Evolutionary conservation across 1,140 invertebrate species (phyloP), one percentile per base, ranked within the genome.

Genomic region (Trichonephila clavata): DNA sequence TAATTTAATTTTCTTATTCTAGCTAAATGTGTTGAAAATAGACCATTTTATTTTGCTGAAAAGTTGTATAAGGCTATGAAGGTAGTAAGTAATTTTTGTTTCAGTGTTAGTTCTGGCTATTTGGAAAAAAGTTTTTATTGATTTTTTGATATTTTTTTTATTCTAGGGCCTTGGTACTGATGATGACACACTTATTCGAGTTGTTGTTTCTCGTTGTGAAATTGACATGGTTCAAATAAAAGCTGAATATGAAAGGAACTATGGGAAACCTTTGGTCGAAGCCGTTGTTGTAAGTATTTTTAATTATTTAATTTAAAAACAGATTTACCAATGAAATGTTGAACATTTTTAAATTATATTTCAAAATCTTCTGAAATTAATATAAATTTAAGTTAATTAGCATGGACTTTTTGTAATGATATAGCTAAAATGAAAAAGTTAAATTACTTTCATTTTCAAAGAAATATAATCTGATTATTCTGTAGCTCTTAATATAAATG

Each of bases 1-100:
- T 32, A 39, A 39, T 39, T 39, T 39, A 3, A 39, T 39, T 39
- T 50, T 50, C 21, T 83, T 83, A 95, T 96, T 96, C 86, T 95
- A 98, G 98, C 98, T 0, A 98, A 98, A 96, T 98, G 98, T 95
- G 98, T 98, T 13, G 98, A 98, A 95, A 99, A 98, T 95, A 98
- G 98, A 96, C 98, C 98, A 86, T 97, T 97, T 68, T 99, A 98
- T 96, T 99, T 99, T 96, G 98, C 99, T 87, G 98, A 99, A 95
- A 97, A 98, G 94, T 96, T 99, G 16, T 97, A 99, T 95, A 97
- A 98, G 77, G 97, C 98, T 80, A 99, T 99, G 98, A 97, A 98
- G 94, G 98, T 98, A 57, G 81, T 92, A 92, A 61, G 91, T 92
- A 83, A 43, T 39, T 32, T 14, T 24, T 86, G 8, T 57, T n/a